These are phyloP conservation scores for Circaetus gallicus DNA, from an alignment of 2,113 vertebrate species.

Conservation along the genomic window DNA sequence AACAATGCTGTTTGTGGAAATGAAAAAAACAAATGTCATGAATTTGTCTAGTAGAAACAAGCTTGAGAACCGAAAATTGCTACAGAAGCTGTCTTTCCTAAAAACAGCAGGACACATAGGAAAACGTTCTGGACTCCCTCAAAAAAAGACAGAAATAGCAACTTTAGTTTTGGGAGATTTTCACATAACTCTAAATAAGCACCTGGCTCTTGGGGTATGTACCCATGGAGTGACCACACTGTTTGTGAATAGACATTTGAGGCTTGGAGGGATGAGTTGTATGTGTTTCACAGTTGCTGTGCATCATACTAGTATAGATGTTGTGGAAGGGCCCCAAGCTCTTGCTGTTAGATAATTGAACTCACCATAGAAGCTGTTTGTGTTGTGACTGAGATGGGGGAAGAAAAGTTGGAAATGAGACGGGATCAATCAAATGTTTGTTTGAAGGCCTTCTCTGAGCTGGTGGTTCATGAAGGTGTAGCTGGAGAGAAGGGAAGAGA, in stretches of 20 bases:
- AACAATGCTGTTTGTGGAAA: background rate
- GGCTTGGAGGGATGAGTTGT: background rate
- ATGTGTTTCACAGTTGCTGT: background rate
- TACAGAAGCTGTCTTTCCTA: background rate
- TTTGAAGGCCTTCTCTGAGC: background rate
- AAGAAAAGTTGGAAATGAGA: background rate
- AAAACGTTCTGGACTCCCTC: background rate
- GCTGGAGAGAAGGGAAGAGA: background rate
- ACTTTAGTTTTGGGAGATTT: background rate
- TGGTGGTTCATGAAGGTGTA: background rate
- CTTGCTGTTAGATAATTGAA: background rate
- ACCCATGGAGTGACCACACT: background rate
- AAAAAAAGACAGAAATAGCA: background rate
- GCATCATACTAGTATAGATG: background rate
- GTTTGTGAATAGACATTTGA: background rate
- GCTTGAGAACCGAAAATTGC: background rate
- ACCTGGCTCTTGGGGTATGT: background rate
- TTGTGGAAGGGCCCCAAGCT: background rate
- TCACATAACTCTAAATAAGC: background rate
- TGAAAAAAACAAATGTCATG: background rate
- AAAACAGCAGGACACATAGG: background rate
- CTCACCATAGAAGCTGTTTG: background rate
- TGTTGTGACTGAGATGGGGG: background rate
- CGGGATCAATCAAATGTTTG: background rate
- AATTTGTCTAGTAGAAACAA: background rate